Evolutionary conservation across 2,888 invertebrate species (phyloP).

Genomic region (Andrena dorsata): DNA sequence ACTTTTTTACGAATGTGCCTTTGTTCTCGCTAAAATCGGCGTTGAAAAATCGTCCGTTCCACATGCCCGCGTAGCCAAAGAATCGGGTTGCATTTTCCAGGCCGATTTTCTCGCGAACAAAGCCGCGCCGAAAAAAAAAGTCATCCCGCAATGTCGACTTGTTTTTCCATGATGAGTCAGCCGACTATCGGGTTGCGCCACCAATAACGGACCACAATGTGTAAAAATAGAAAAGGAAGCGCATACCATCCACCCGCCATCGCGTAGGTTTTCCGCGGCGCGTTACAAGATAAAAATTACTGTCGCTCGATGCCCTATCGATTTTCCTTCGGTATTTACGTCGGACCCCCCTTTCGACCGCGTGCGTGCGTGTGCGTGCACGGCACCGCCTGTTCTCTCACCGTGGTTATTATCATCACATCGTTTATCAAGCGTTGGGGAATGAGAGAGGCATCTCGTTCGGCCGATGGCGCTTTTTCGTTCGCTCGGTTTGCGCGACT

Average conservation of each 20-base stretch:
- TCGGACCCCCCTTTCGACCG: conserved; percentile 33
- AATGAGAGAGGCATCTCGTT: conserved; percentile 39
- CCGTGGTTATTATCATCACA: conserved; percentile 56
- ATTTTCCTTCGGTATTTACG: conserved; percentile 62
- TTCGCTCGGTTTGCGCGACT: conserved; percentile 49
- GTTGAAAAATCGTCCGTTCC: too few species aligned
- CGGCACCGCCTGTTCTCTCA: not conserved
- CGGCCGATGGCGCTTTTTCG: conserved; percentile 44
- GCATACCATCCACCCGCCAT: conserved; percentile 2
- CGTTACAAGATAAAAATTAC: conserved; percentile 41
- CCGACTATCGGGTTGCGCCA: too few species aligned
- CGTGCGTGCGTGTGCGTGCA: conserved; percentile 29
- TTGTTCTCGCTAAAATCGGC: too few species aligned
- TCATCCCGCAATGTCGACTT: too few species aligned
- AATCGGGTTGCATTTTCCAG: too few species aligned
- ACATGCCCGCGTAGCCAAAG: too few species aligned
- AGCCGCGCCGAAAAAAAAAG: too few species aligned
- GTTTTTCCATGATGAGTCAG: too few species aligned
- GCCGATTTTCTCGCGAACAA: too few species aligned
- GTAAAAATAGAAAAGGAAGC: not conserved
- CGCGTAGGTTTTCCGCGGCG: conserved; percentile 9
- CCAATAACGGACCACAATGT: not conserved
- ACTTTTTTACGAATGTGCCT: too few species aligned
- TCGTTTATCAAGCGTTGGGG: conserved; percentile 59
- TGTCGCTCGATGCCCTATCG: conserved; percentile 57